phyloP scores from a whole-genome alignment of 2,888 invertebrate genomes.

The Mythimna pallens region DNA sequence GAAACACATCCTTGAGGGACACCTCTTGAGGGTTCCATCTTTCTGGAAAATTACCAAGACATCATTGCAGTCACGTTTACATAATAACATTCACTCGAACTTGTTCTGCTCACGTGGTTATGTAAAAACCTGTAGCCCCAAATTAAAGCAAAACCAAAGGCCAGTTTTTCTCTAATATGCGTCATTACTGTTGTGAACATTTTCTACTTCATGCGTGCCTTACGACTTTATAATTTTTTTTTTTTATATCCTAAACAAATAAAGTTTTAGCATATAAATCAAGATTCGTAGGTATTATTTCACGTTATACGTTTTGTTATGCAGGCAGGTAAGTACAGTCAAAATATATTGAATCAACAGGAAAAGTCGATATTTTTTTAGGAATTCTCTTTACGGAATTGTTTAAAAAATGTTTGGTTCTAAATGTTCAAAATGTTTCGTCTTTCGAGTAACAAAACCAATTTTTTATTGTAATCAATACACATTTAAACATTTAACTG shows the following conservation, averaged over 20 bases:
- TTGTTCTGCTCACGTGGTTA: slow-evolving; percentile 18
- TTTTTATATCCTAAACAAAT: not conserved
- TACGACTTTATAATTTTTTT: not conserved
- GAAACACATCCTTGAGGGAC: slow-evolving; percentile 92
- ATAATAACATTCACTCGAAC: slow-evolving; percentile 15
- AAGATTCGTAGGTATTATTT: not conserved
- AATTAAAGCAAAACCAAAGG: not conserved
- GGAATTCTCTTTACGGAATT: not conserved
- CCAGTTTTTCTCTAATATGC: not conserved
- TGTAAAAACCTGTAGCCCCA: slow-evolving; percentile 1
- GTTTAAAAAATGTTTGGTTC: not conserved
- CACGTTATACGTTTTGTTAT: not conserved
- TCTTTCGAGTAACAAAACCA: too few relatives aligned
- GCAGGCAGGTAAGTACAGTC: not conserved
- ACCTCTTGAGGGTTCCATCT: slow-evolving; percentile 95
- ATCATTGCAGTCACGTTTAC: not conserved
- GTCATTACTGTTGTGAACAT: not conserved
- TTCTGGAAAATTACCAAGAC: slow-evolving; percentile 80
- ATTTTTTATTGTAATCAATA: too few relatives aligned
- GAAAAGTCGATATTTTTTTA: not conserved
- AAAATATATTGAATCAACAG: not conserved
- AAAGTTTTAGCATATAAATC: not conserved
- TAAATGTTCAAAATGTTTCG: not conserved
- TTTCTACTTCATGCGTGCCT: not conserved
- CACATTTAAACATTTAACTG: too few relatives aligned